phyloP scores from a whole-genome alignment of 2,888 invertebrate species.

The Apantesis nais region DNA sequence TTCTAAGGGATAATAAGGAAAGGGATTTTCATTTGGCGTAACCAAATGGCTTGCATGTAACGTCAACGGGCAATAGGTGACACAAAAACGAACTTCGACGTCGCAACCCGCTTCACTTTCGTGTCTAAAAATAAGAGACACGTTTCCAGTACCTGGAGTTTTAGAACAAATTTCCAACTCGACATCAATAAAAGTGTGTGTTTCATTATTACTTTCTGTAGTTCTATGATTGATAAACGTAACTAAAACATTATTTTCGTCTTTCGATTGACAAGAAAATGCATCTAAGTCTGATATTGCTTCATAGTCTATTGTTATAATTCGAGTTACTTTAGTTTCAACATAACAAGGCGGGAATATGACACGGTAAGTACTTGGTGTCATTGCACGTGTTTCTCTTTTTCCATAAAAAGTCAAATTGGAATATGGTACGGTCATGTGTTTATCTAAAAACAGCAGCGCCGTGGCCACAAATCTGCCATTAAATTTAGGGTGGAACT shows the following conservation, averaged over 20 bases:
- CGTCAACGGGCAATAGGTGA: slow-evolving; percentile 72
- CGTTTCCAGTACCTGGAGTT: slow-evolving; percentile 51
- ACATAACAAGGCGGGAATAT: slow-evolving; percentile 73
- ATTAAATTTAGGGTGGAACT: slow-evolving; percentile 72
- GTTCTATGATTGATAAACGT: slow-evolving; percentile 53
- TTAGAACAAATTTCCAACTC: slow-evolving; percentile 57
- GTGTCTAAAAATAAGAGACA: slow-evolving; percentile 64
- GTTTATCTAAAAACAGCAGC: slow-evolving; percentile 71
- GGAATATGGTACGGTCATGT: slow-evolving; percentile 69
- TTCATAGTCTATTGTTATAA: slow-evolving; percentile 62
- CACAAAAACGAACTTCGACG: slow-evolving; percentile 70
- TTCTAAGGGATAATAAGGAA: slow-evolving; percentile 70
- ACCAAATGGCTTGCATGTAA: slow-evolving; percentile 64
- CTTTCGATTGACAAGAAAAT: slow-evolving; percentile 64
- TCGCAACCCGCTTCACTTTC: slow-evolving; percentile 68
- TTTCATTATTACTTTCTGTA: slow-evolving; percentile 41
- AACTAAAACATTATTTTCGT: slow-evolving; percentile 58
- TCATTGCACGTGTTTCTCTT: slow-evolving; percentile 63
- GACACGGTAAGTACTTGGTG: slow-evolving; percentile 61
- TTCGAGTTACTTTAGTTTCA: slow-evolving; percentile 53
- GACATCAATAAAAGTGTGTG: slow-evolving; percentile 60
- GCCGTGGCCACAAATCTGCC: slow-evolving; percentile 72
- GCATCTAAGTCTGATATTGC: slow-evolving; percentile 51
- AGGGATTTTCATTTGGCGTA: slow-evolving; percentile 63
- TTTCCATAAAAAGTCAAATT: slow-evolving; percentile 75